phyloP scores from a whole-genome alignment of 2,113 vertebrate genomes.

The Rhombomys opimus region DNA sequence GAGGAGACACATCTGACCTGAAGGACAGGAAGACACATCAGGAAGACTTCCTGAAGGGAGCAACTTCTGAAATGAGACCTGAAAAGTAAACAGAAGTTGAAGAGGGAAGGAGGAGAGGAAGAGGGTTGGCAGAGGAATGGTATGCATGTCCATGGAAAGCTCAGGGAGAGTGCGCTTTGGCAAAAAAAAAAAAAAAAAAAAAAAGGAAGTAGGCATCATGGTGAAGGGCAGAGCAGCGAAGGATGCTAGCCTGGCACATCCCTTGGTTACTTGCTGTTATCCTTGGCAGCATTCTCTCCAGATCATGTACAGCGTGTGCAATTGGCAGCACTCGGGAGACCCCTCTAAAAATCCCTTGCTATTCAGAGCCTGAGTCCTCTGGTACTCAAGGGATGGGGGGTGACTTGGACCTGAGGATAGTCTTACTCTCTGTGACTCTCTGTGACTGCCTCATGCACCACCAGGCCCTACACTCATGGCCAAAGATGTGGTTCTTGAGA shows the following conservation, averaged over 20 bases:
- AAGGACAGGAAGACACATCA: background rate
- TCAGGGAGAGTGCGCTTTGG: background rate
- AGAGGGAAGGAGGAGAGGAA: background rate
- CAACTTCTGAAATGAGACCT: background rate
- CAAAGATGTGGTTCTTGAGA: background rate
- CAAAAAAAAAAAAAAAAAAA: too few relatives aligned
- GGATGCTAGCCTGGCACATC: background rate
- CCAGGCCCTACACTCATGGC: background rate
- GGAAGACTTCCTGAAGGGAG: background rate
- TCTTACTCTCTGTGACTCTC: background rate
- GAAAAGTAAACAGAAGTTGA: background rate
- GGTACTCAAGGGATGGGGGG: background rate
- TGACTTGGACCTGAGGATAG: background rate
- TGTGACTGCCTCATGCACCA: background rate
- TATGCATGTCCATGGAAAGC: rapidly evolving
- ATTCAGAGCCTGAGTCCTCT: background rate
- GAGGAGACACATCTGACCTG: background rate
- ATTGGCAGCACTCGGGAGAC: rapidly evolving
- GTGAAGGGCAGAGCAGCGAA: background rate
- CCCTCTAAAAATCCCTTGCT: background rate
- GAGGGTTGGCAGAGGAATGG: background rate
- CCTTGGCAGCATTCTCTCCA: background rate
- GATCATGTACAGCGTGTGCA: background rate
- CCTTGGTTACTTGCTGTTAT: background rate
- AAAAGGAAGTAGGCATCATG: background rate